Evolutionary conservation across 1,140 invertebrate genomes (phyloP).

Genomic region (Solen grandis): DNA sequence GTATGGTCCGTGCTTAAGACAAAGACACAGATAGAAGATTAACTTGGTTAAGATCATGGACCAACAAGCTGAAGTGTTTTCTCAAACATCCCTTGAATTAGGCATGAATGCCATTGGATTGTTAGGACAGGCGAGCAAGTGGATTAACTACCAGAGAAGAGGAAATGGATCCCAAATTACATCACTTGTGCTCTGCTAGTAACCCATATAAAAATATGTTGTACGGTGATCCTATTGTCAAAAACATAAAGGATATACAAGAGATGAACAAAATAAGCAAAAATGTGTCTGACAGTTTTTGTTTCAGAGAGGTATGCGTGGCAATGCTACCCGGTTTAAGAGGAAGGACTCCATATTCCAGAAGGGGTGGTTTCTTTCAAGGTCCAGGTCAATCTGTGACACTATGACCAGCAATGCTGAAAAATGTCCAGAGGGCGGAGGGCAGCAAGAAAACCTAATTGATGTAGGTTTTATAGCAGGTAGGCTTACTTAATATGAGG

Average conservation of each 20-base stretch:
- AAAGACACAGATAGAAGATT: constrained; percentile 27
- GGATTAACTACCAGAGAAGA: not conserved
- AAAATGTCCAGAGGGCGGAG: not conserved
- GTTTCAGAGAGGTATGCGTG: not conserved
- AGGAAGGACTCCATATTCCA: not conserved
- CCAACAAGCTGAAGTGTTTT: not conserved
- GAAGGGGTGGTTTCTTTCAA: not conserved
- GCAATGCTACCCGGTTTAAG: not conserved
- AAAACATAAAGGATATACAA: too few relatives aligned
- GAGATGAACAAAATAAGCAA: not conserved
- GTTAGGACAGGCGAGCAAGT: constrained; percentile 9
- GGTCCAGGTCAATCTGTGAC: not conserved
- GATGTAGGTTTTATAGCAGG: not conserved
- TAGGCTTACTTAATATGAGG: constrained; percentile 5
- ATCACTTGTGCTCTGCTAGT: not conserved
- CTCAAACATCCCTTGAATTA: not conserved
- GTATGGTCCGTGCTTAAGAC: constrained; percentile 5
- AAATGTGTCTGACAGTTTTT: not conserved
- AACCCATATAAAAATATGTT: not conserved
- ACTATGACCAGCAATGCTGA: not conserved
- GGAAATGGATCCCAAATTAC: not conserved
- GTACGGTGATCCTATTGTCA: not conserved
- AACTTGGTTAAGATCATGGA: not conserved
- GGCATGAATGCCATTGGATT: constrained; percentile 12
- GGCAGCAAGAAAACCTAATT: not conserved